phyloP scores from a whole-genome alignment of 2,888 invertebrate genomes.

The Psylliodes chrysocephalus region DNA sequence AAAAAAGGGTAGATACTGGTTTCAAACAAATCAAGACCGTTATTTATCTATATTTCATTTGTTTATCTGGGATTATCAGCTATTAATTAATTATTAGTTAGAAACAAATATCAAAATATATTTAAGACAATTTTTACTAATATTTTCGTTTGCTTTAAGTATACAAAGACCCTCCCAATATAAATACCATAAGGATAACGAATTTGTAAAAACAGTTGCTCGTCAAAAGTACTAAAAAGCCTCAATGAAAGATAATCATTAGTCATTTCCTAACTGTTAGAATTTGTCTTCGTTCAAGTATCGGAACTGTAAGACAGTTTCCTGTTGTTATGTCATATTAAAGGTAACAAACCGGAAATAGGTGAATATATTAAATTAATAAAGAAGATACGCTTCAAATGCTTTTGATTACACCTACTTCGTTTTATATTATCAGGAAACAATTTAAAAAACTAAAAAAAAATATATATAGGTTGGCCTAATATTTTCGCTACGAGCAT shows the following conservation, averaged over 20 bases:
- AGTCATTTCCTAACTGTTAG: slow-evolving; percentile 50
- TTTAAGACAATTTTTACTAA: too few species aligned
- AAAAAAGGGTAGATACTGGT: too few species aligned
- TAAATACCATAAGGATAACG: neutral
- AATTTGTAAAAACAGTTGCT: slow-evolving; percentile 40
- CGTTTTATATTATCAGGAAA: neutral
- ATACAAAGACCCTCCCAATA: too few species aligned
- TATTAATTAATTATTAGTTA: too few species aligned
- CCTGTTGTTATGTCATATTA: slow-evolving; percentile 31
- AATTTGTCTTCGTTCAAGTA: slow-evolving; percentile 37
- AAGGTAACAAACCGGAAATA: slow-evolving; percentile 25
- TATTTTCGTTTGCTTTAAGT: too few species aligned
- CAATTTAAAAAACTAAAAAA: too few species aligned
- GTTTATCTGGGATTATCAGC: too few species aligned
- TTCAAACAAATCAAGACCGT: too few species aligned
- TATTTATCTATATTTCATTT: too few species aligned
- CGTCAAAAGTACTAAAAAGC: slow-evolving; percentile 42
- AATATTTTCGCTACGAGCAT: too few species aligned
- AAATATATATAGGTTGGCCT: too few species aligned
- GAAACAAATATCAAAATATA: too few species aligned
- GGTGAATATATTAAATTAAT: slow-evolving; percentile 27
- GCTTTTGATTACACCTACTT: neutral
- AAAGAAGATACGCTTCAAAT: slow-evolving; percentile 18
- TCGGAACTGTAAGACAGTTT: slow-evolving; percentile 43
- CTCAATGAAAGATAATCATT: slow-evolving; percentile 45